Conservation (phyloP, 2,888 invertebrate species). For the Netelia melanura region DNA sequence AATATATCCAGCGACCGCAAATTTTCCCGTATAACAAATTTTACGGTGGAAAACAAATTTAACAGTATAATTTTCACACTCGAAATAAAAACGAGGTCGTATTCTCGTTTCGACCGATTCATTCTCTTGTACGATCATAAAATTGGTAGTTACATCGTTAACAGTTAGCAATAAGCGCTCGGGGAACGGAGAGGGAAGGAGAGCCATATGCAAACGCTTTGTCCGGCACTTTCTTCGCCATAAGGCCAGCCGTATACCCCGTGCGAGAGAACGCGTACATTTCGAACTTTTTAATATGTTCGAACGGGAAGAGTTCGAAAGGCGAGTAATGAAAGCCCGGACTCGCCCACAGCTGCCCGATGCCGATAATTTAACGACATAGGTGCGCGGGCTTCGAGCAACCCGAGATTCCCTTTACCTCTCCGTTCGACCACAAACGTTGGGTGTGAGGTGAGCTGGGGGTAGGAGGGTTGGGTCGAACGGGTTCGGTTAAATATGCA, state of each 20-base stretch:
- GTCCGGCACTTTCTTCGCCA: constrained; percentile 2
- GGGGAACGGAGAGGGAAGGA: neutral
- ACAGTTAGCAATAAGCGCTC: neutral
- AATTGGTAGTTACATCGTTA: no score
- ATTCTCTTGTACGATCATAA: no score
- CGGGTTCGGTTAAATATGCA: constrained; percentile 1
- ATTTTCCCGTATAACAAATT: no score
- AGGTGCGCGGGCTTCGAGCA: neutral
- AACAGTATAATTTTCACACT: no score
- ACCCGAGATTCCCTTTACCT: constrained; percentile 16
- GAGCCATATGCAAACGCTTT: constrained; percentile 1
- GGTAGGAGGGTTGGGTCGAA: neutral
- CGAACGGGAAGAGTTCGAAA: neutral
- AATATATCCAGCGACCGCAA: no score
- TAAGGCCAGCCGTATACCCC: neutral
- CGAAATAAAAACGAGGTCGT: no score
- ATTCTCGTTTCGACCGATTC: no score
- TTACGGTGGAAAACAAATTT: no score
- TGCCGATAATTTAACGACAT: constrained; percentile 27
- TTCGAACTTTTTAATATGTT: constrained; percentile 47
- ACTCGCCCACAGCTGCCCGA: constrained; percentile 9
- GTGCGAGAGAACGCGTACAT: constrained; percentile 1
- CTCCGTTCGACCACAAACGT: constrained; percentile 1
- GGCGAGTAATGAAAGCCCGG: constrained; percentile 3
- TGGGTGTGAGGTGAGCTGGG: neutral